Conservation (phyloP, 2,888 invertebrate genomes). For the Nomada fabriciana region DNA sequence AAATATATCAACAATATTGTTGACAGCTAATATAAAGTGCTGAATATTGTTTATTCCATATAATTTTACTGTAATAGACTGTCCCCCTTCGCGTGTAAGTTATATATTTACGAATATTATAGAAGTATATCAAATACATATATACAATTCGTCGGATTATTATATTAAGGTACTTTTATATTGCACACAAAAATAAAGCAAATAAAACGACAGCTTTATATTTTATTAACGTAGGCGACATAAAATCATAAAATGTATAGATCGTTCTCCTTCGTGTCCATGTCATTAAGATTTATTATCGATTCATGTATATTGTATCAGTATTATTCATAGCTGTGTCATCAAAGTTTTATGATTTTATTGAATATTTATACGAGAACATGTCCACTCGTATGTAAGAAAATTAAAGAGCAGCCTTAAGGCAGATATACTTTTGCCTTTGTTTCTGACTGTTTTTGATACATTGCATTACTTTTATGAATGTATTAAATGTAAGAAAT, state of each 20-base stretch:
- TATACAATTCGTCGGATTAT: too few relatives aligned
- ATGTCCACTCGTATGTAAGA: background rate
- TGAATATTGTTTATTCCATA: background rate
- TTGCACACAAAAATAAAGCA: background rate
- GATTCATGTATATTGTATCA: background rate
- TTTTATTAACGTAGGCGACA: background rate
- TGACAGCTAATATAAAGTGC: constrained; percentile 1
- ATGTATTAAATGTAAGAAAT: background rate
- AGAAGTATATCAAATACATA: background rate
- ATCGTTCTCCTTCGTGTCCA: background rate
- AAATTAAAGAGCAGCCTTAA: background rate
- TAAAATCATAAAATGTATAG: too few relatives aligned
- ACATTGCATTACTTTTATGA: background rate
- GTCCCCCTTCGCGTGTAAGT: background rate
- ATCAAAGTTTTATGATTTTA: constrained; percentile 4
- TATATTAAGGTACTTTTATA: too few relatives aligned
- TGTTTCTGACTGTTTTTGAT: background rate
- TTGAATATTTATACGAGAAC: background rate
- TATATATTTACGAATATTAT: background rate
- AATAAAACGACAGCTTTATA: background rate
- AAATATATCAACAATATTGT: constrained; percentile 16
- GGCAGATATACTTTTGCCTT: background rate
- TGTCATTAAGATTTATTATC: background rate
- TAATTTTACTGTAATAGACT: background rate
- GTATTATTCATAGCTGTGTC: constrained; percentile 7